These are phyloP conservation scores for Coenonympha glycerion DNA, from an alignment of 2,888 invertebrate genomes.

Conservation along the genomic window DNA sequence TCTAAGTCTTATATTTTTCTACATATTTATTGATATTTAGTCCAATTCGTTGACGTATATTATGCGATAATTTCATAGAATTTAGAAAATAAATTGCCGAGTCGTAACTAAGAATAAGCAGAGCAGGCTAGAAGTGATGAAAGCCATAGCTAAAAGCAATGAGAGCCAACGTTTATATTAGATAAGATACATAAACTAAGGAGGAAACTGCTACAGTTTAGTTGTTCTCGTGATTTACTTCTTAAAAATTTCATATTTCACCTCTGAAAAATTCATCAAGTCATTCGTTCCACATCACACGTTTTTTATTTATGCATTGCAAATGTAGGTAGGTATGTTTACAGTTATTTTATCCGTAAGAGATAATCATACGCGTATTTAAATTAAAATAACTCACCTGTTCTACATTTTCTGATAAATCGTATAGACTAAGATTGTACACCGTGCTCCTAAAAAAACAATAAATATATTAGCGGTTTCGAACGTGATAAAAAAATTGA, in stretches of 20 bases:
- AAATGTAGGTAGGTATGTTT: neutral
- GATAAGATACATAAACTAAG: conserved; percentile 56
- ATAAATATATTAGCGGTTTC: conserved; percentile 16
- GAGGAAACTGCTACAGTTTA: conserved; percentile 38
- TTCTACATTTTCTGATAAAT: conserved; percentile 85
- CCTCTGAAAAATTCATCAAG: no score
- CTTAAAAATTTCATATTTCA: no score
- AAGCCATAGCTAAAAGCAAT: conserved; percentile 15
- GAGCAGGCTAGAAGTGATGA: conserved; percentile 22
- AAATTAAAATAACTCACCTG: conserved; percentile 69
- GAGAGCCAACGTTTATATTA: conserved; percentile 47
- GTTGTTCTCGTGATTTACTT: conserved; percentile 30
- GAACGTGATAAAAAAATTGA: neutral
- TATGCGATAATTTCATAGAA: conserved; percentile 26
- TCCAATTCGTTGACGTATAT: conserved; percentile 10
- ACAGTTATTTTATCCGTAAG: no score
- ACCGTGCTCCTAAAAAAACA: conserved; percentile 85
- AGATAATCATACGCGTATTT: neutral
- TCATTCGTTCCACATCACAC: no score
- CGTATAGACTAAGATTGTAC: conserved; percentile 91
- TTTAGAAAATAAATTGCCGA: conserved; percentile 44
- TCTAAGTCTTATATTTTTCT: no score
- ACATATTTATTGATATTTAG: neutral
- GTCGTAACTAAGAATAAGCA: conserved; percentile 58
- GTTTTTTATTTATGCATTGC: no score